Evolutionary conservation across 1,140 invertebrate species (phyloP).

Genomic region (Pinna nobilis): DNA sequence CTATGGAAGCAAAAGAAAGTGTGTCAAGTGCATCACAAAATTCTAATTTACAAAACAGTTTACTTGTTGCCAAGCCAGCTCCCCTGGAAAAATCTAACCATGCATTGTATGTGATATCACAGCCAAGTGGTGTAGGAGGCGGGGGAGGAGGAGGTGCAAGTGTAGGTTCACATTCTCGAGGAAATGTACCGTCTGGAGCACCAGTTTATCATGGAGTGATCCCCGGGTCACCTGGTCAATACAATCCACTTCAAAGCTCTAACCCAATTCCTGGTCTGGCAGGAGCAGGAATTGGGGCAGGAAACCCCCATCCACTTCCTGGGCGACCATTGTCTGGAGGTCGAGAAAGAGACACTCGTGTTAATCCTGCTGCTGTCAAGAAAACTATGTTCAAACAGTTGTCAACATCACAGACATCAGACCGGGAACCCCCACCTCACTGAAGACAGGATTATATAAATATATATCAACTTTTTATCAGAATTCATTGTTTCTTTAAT

Average conservation of each 20-base stretch:
- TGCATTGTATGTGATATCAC: conserved; percentile 22
- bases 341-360: conserved; percentile 42
- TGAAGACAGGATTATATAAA: conserved; percentile 32
- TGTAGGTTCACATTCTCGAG: conserved; percentile 2
- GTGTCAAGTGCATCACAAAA: conserved; percentile 21
- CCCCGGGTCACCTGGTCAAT: conserved; percentile 19
- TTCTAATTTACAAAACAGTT: conserved; percentile 26
- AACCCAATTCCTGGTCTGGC: conserved; percentile 27
- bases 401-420: conserved; percentile 56
- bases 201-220: conserved; percentile 16
- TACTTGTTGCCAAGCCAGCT: conserved; percentile 24
- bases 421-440: conserved; percentile 63
- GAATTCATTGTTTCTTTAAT: too few species aligned
- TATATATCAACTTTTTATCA: neutral
- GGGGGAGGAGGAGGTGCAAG: conserved; percentile 7
- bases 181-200: conserved; percentile 22
- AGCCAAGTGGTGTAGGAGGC: conserved; percentile 34
- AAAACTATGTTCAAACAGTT: conserved; percentile 66
- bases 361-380: conserved; percentile 65
- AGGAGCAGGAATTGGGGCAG: conserved; percentile 35
- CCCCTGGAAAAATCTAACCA: conserved; percentile 29
- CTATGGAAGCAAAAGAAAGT: neutral
- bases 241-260: conserved; percentile 30
- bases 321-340: conserved; percentile 40
- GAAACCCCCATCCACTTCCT: conserved; percentile 36